Evolutionary conservation across 2,113 vertebrate genomes (phyloP), one percentile per base, ranked within the genome.

Genomic region (Syrrhaptes paradoxus): DNA sequence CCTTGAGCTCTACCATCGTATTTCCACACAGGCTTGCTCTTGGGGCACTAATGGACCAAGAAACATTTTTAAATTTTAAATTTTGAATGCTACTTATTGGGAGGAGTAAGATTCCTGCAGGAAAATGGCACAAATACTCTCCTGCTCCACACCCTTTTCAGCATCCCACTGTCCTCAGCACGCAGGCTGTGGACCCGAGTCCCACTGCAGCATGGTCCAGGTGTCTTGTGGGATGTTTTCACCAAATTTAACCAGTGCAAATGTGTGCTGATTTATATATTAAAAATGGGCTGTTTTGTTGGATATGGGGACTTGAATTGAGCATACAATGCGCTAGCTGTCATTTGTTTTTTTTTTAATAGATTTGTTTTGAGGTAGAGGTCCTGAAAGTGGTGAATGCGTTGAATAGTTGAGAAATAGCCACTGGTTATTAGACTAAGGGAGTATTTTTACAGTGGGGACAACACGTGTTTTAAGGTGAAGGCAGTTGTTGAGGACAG

Each of bases 1-100:
- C 22, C 2, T 46, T 19, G 43, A 34, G 16, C n/a, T 83, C 7
- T 82, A 0, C 5, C 7, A 0, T 25, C 3, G 2, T 66, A 7
- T 62, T 80, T 48, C 46, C 14, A 5, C 18, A 7, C 38, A 38
- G 38, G 38, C 38, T 38, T 38, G 38, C 38, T 38, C 10, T 38
- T 38, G 38, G 38, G 38, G 11, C 38, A 38, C 9, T 38, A 21
- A 5, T 8, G 38, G 63, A 22, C 17, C 13, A 43, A 17, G 17
- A 72, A 59, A 24, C 5, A 12, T 6, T 54, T 67, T 48, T n/a
- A 17, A 59, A 49, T 13, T 28, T 59, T 19, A n/a, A 38, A n/a
- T 22, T 31, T 32, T 9, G 29, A 11, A 36, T 25, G 46, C 55
- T 91, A 5, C 32, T 59, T 20, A 19, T 20, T 0, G 3, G 24